Base-by-base conservation (phyloP, 2,113 vertebrate species). In the Stegastes partitus region DNA sequence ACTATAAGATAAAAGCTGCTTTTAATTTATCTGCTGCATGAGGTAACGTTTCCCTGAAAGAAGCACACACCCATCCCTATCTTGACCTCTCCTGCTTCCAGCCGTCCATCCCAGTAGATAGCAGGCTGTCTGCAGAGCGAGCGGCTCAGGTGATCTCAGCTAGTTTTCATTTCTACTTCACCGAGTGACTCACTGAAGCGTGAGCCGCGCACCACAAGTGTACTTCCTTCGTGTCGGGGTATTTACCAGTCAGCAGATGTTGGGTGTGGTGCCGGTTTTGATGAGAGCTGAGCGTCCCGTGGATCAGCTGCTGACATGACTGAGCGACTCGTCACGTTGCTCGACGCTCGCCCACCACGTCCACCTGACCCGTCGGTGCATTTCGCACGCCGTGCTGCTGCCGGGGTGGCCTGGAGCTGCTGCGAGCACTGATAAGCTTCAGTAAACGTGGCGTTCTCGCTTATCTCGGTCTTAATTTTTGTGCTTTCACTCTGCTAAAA, bases 231-330 rank as follows among this genome's bases (percentile, higher is more conserved):
- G 64, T 53, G 50, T 65, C 56, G 22, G 59, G 57, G n/a, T 66
- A 8, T 31, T 63, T 50, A 28, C n/a, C 51, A 63, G 69, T 89
- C 78, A 85, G 82, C 90, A 89, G 71, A 61, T 77, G 73, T 53
- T 61, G 54, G 58, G 74, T 63, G 84, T 87, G 79, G 63, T 70
- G 31, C 61, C 64, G 78, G 64, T 86, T 86, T 72, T 57, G 63
- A 21, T 56, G 22, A 21, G 3, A 25, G 42, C 21, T 4, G 45
- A 69, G 45, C 25, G 53, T 79, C 59, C 12, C 2, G 15, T 65
- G 84, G 47, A 75, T 72, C 53, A 45, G 28, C 34, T 59, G 76
- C 66, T 74, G 80, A 78, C 73, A 31, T 15, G 53, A 65, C 26
- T 1, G 10, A 49, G 69, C 44, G 23, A 59, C 50, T 61, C 8